Evolutionary conservation across 2,888 invertebrate genomes (phyloP).

Genomic region (Phasia obesa): DNA sequence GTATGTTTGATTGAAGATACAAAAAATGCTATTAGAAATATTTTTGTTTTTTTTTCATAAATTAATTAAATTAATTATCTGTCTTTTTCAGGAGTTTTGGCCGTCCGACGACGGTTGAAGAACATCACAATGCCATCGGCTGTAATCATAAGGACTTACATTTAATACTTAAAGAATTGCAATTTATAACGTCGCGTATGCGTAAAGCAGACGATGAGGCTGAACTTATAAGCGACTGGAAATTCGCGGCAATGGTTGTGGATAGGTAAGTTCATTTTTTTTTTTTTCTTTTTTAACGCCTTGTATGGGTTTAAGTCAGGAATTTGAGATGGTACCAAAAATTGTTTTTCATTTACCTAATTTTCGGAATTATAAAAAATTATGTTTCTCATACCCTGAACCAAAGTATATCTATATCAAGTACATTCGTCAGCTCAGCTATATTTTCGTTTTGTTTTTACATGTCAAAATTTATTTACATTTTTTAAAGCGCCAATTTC

Average conservation of each 20-base stretch:
- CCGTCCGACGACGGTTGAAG: conserved; percentile 91
- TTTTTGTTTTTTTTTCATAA: not conserved
- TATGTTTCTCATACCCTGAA: too few species aligned
- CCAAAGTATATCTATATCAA: too few species aligned
- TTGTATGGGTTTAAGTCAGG: too few species aligned
- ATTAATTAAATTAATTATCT: not conserved
- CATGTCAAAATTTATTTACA: too few species aligned
- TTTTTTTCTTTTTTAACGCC: too few species aligned
- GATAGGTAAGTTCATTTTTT: conserved; percentile 86
- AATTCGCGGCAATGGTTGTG: conserved; percentile 99
- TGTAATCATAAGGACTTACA: conserved; percentile 93
- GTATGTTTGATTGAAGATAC: conserved; percentile 81
- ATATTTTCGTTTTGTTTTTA: too few species aligned
- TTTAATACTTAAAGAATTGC: conserved; percentile 94
- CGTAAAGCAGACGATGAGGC: conserved; percentile 96
- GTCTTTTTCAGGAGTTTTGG: conserved; percentile 84
- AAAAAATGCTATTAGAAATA: not conserved
- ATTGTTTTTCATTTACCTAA: too few species aligned
- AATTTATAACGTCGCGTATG: conserved; percentile 97
- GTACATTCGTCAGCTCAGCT: too few species aligned
- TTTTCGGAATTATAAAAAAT: too few species aligned
- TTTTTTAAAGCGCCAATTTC: too few species aligned
- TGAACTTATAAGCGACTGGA: conserved; percentile 97
- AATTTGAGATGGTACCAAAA: too few species aligned
- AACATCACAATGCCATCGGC: conserved; percentile 85